Evolutionary conservation across 2,888 invertebrate species (phyloP), one percentile per base, ranked within the genome.

Genomic region (Sylvicola fuscatus): DNA sequence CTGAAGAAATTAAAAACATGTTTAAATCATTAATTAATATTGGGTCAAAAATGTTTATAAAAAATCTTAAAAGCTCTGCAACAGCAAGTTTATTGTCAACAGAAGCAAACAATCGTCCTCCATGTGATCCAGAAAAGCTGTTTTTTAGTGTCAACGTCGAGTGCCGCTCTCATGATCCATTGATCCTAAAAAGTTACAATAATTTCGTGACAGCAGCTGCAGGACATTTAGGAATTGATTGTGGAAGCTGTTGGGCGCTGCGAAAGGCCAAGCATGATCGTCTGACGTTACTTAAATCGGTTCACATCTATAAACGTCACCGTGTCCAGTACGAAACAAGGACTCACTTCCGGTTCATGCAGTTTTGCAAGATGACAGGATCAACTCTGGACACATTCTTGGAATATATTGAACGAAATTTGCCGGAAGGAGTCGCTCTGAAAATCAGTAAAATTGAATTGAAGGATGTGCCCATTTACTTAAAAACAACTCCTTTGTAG

Each of bases 381-480:
- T 93, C 93, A 3, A 98, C 97, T 10, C 79, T 92, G 33, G 87
- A 87, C 44, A 95, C 97, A 8, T 83, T 84, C 53, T 60, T 98
- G 36, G 98, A 98, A 61, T 98, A 98, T 54, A 72, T 95, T 39
- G 78, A 98, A 56, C 66, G 97, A 47, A 97, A 97, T 64, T 65
- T 98, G 37, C 98, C 98, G 0, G 98, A 98, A 66, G 97, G 97
- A 28, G 83, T 97, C 42, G 86, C 87, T 3, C 69, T 98, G 56
- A 90, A 90, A 65, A 76, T 81, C 2, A 82, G 83, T 2, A 84
- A 76, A 64, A 72, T 82, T 10, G 70, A 70, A 52, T 61, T 70
- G 37, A 63, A 64, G 42, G 55, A 56, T 40, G 37, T 69, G 15
- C 68, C 69, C 0, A 67, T 68, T 12, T 66, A 72, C 48, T 52